Evolutionary conservation across 2,113 vertebrate genomes (phyloP).

Genomic region (Gambusia holbrooki): DNA sequence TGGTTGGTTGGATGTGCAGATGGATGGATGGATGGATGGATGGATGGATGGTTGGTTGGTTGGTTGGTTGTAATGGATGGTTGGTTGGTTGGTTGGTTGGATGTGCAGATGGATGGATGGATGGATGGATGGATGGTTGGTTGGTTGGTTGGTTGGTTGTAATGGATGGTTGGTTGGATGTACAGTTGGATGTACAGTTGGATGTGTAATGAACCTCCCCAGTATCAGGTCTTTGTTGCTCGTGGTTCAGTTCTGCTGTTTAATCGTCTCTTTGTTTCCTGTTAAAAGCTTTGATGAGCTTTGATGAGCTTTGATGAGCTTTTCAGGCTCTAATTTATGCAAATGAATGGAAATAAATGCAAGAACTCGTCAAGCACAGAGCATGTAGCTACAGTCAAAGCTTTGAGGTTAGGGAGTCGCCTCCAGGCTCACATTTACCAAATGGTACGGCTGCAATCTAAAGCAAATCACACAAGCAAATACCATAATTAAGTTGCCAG

Average conservation of each 20-base stretch:
- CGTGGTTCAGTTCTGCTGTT: conserved; percentile 1
- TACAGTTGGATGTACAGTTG: no score
- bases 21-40: no score
- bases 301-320: conserved; percentile 61
- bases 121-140: no score
- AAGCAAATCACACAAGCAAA: conserved; percentile 21
- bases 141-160: no score
- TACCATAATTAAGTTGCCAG: conserved; percentile 3
- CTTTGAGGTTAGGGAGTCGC: conserved; percentile 44
- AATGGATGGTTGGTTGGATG: no score
- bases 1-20: no score
- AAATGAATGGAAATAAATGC: conserved; percentile 79
- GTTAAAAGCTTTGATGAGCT: conserved; percentile 58
- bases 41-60: no score
- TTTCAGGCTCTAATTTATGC: conserved; percentile 61
- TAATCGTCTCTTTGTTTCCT: conserved; percentile 35
- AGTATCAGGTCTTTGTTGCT: no score
- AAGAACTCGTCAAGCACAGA: conserved; percentile 63
- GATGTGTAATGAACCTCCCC: no score
- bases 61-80: no score
- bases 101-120: no score
- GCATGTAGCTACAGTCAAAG: conserved; percentile 31
- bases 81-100: no score
- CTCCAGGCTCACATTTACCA: conserved; percentile 18
- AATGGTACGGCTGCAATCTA: conserved; percentile 1